These are phyloP conservation scores for Euclidia mi DNA, from an alignment of 2,888 invertebrate genomes.

Conservation along the genomic window DNA sequence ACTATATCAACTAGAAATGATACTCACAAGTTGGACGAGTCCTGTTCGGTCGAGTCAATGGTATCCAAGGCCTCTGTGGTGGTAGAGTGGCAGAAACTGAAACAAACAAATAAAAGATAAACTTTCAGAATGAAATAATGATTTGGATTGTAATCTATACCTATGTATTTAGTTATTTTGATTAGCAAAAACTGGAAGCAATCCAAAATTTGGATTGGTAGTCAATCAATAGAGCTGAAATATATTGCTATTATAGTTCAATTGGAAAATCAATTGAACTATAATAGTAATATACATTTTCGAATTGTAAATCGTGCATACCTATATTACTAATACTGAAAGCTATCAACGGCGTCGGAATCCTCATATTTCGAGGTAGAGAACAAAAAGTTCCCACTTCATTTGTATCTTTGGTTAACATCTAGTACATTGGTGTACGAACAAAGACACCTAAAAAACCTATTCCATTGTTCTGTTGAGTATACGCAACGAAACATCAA, in stretches of 20 bases:
- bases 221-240: neutral
- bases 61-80: slow-evolving; percentile 98
- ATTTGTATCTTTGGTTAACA: slow-evolving; percentile 52
- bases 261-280: slow-evolving; percentile 1
- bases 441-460: slow-evolving; percentile 63
- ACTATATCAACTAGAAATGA: slow-evolving; percentile 26
- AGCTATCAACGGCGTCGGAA: slow-evolving; percentile 44
- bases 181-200: too few species aligned
- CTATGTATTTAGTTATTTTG: too few species aligned
- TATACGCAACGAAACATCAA: slow-evolving; percentile 62
- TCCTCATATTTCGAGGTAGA: slow-evolving; percentile 42
- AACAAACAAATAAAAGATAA: slow-evolving; percentile 84
- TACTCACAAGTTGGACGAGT: slow-evolving; percentile 97
- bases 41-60: slow-evolving; percentile 96
- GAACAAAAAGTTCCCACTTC: slow-evolving; percentile 54
- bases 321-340: slow-evolving; percentile 37
- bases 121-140: slow-evolving; percentile 21
- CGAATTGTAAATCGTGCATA: slow-evolving; percentile 56
- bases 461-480: slow-evolving; percentile 63
- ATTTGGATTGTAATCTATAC: neutral
- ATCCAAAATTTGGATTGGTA: neutral
- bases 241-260: neutral
- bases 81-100: slow-evolving; percentile 97
- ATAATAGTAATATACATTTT: slow-evolving; percentile 33
- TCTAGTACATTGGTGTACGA: slow-evolving; percentile 58